Evolutionary conservation across 92 coral and sea anemone species (phyloP).

Genomic region (Meandrina meandrites): DNA sequence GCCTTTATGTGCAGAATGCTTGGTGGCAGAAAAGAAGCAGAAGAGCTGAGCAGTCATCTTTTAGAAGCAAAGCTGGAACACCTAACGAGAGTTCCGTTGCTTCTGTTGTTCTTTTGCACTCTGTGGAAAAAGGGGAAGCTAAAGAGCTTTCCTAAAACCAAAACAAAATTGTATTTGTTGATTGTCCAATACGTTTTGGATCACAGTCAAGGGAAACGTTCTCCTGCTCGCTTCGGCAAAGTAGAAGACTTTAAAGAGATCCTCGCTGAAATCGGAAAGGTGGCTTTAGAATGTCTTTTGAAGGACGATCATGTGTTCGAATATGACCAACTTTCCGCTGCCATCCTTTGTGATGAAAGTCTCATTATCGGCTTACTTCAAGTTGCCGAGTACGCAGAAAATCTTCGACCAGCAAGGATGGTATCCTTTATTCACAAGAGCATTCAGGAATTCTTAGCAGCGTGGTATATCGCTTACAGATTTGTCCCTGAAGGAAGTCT

Average conservation of each 20-base stretch:
- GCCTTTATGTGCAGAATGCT: too few relatives aligned
- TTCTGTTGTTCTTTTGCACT: conserved; percentile 30
- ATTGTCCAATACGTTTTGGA: too few relatives aligned
- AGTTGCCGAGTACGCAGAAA: not conserved
- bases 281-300: too few relatives aligned
- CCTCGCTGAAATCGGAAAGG: too few relatives aligned
- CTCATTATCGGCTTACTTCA: not conserved
- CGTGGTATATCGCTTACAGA: conserved; percentile 11
- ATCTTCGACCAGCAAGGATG: conserved; percentile 21
- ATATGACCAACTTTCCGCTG: conserved; percentile 16
- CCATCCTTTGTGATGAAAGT: too few relatives aligned
- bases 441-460: conserved; percentile 30
- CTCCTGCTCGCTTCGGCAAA: too few relatives aligned
- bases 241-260: too few relatives aligned
- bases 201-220: too few relatives aligned
- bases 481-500: conserved; percentile 4
- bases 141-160: conserved; percentile 1
- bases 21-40: too few relatives aligned
- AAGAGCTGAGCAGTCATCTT: too few relatives aligned
- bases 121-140: conserved; percentile 24
- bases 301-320: not conserved
- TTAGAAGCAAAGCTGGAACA: too few relatives aligned
- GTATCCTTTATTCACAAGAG: conserved; percentile 37
- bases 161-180: conserved; percentile 12
- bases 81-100: conserved; percentile 26